These are phyloP conservation scores for Epinotia demarniana DNA, from an alignment of 2,888 invertebrate genomes.

Conservation along the genomic window DNA sequence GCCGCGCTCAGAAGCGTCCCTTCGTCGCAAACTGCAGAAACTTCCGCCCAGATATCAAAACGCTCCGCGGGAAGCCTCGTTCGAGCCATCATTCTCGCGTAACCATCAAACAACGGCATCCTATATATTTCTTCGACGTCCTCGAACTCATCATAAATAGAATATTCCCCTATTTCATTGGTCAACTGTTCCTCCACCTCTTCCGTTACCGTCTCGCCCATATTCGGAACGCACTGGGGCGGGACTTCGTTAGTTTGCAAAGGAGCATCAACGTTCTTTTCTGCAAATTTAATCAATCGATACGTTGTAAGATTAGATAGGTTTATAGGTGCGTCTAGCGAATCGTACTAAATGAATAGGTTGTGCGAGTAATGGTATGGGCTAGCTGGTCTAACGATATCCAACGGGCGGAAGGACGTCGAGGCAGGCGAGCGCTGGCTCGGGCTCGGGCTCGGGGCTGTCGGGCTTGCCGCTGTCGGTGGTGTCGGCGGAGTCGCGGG, in stretches of 20 bases:
- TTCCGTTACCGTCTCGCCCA: conserved; percentile 56
- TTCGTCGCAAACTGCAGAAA: conserved; percentile 73
- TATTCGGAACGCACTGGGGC: conserved; percentile 51
- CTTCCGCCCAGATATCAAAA: conserved; percentile 80
- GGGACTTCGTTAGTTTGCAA: conserved; percentile 54
- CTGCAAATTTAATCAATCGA: conserved; percentile 63
- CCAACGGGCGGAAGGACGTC: conserved; percentile 78
- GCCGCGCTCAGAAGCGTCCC: conserved; percentile 74
- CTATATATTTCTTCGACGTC: conserved; percentile 66
- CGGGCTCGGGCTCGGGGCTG: conserved; percentile 76
- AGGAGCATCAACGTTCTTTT: conserved; percentile 60
- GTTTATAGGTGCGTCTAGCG: conserved; percentile 47
- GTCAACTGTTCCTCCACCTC: conserved; percentile 61
- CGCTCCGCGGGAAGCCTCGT: conserved; percentile 72
- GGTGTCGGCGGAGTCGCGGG: conserved; percentile 74
- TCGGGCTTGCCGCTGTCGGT: conserved; percentile 80
- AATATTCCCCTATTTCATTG: conserved; percentile 67
- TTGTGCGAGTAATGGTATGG: conserved; percentile 50
- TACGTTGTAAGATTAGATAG: conserved; percentile 27
- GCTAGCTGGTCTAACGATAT: conserved; percentile 73
- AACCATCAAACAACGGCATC: conserved; percentile 76
- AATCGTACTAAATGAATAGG: conserved; percentile 49
- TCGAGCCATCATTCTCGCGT: conserved; percentile 71
- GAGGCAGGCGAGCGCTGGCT: conserved; percentile 74
- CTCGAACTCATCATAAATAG: conserved; percentile 63